Conservation (phyloP, 1,140 invertebrate genomes). For the Drosophila subpulchrella region DNA sequence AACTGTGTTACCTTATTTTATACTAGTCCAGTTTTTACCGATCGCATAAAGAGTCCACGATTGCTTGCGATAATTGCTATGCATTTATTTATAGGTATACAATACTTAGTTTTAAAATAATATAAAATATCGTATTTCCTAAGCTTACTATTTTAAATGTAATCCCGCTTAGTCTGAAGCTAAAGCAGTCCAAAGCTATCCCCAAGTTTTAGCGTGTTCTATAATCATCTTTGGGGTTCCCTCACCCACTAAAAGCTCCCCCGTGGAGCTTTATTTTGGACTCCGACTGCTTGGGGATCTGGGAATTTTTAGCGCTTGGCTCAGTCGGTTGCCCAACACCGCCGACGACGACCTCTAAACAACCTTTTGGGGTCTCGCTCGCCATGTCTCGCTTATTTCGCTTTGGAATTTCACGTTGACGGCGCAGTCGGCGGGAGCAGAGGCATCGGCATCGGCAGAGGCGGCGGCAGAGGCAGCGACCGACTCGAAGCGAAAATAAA, state of each 20-base stretch:
- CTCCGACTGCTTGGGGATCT: slow-evolving; percentile 14
- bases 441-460: slow-evolving; percentile 14
- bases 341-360: slow-evolving; percentile 75
- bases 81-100: no score
- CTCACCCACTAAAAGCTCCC: slow-evolving; percentile 38
- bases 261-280: slow-evolving; percentile 48
- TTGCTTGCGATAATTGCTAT: no score
- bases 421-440: slow-evolving; percentile 29
- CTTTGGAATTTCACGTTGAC: slow-evolving; percentile 73
- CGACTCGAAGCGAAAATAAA: slow-evolving; percentile 62
- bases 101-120: no score
- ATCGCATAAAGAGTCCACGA: no score
- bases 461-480: slow-evolving; percentile 16
- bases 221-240: background rate
- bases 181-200: slow-evolving; percentile 34
- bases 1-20: no score
- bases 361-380: slow-evolving; percentile 76
- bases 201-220: background rate
- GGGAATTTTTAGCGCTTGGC: slow-evolving; percentile 55
- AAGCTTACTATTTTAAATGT: background rate
- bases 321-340: slow-evolving; percentile 65
- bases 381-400: slow-evolving; percentile 63
- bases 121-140: no score
- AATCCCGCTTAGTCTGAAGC: background rate
- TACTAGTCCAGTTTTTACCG: no score